phyloP scores from a whole-genome alignment of 2,888 invertebrate species.

The Athripsodes cinereus region DNA sequence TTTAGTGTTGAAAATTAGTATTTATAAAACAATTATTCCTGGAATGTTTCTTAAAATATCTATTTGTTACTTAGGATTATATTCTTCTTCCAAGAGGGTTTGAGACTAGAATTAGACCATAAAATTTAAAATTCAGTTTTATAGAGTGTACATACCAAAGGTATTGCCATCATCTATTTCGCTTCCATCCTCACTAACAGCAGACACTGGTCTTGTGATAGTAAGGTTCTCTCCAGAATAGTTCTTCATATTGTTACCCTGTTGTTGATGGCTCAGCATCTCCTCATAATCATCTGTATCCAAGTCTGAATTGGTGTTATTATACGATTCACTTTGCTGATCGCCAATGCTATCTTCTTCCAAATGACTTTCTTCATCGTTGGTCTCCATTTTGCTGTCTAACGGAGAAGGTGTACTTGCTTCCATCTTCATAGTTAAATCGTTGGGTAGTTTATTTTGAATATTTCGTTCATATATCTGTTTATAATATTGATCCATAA shows the following conservation, averaged over 20 bases:
- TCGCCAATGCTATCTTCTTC: constrained; percentile 17
- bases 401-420: no score
- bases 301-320: constrained; percentile 16
- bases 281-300: constrained; percentile 24
- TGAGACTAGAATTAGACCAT: no score
- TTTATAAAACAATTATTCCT: no score
- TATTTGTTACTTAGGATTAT: no score
- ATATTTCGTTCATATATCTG: background rate
- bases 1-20: no score
- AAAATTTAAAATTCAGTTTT: no score
- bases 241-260: background rate
- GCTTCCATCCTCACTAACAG: background rate
- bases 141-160: background rate
- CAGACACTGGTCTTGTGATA: background rate
- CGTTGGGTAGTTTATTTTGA: background rate
- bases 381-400: background rate
- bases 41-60: no score
- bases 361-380: background rate
- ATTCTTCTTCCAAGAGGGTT: no score
- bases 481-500: background rate
- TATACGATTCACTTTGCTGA: background rate
- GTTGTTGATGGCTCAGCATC: constrained; percentile 13
- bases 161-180: constrained; percentile 13
- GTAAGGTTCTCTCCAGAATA: background rate
- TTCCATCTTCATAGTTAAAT: background rate